Evolutionary conservation across 2,888 invertebrate species (phyloP), one percentile per base, ranked within the genome.

Genomic region (Andrena bicolor): DNA sequence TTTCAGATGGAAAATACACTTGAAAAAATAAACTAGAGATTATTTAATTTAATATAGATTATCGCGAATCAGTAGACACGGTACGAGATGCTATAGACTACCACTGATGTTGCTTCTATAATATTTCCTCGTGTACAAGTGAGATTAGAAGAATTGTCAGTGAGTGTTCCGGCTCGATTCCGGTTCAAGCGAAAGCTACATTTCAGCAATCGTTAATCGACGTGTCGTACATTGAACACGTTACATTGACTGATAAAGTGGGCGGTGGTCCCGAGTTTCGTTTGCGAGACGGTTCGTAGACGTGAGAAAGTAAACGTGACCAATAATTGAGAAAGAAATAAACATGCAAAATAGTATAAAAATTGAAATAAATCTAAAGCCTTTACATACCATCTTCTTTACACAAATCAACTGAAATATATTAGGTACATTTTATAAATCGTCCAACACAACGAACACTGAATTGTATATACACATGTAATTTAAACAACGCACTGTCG

Each of bases 371-470:
- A 92, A 91, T 91, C 89, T 89, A 90, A 92, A 90, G 89, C 89
- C 91, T 92, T 87, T 92, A 92, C 92, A 92, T 92, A 92, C 92
- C 92, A 92, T 92, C 92, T 92, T 92, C 92, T 92, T 92, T 92
- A 92, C 92, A 92, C 92, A 92, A 92, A 92, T 92, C 91, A 92
- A 92, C 92, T 92, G 92, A 92, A 92, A 92, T 91, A 91, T 89
- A 92, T 89, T 87, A 91, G 90, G 90, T 89, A 90, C 82, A 90
- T 91, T 92, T 92, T 89, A 92, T 92, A 90, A 56, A 92, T 91
- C 89, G 76, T 90, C 87, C 82, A 80, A 84, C 56, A 85, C 53
- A 58, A 49, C 51, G 71, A 71, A 64, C 66, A 56, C 63, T 78
- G 60, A 82, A 10, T 80, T 77, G 65, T 79, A 83, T 80, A 69